Conservation (phyloP, 2,888 invertebrate species). For the Drosophila dives region DNA sequence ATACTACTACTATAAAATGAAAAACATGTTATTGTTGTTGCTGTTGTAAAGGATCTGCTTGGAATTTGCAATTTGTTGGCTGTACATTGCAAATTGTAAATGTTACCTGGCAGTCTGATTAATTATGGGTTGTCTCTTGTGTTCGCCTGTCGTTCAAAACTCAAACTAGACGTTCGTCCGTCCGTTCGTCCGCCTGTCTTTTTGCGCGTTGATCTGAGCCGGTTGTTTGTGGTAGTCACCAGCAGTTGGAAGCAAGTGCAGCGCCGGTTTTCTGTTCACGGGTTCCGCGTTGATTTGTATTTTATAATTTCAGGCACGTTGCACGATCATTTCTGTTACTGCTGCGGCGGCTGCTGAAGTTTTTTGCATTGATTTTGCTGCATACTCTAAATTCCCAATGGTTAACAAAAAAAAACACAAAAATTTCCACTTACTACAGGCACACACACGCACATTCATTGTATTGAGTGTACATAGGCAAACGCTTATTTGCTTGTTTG, state of each 20-base stretch:
- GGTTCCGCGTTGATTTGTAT: slow-evolving; percentile 76
- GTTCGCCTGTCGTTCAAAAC: slow-evolving; percentile 71
- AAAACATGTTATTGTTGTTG: slow-evolving; percentile 29
- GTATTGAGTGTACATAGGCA: slow-evolving; percentile 1
- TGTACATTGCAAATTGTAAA: slow-evolving; percentile 56
- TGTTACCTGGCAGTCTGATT: slow-evolving; percentile 60
- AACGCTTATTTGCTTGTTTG: slow-evolving; percentile 32
- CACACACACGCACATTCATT: neutral
- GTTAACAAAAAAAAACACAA: slow-evolving; percentile 5
- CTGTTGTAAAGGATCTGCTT: slow-evolving; percentile 60
- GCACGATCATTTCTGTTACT: slow-evolving; percentile 60
- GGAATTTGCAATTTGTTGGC: slow-evolving; percentile 53
- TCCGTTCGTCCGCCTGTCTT: neutral
- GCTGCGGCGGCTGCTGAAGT: slow-evolving; percentile 9
- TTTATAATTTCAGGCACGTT: slow-evolving; percentile 77
- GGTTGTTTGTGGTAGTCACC: slow-evolving; percentile 47
- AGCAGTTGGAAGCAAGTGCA: slow-evolving; percentile 56
- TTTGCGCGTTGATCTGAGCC: slow-evolving; percentile 44
- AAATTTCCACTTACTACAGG: slow-evolving; percentile 40
- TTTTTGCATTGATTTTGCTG: slow-evolving; percentile 48
- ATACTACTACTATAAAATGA: neutral
- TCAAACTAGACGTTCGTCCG: slow-evolving; percentile 67
- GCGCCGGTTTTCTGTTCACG: slow-evolving; percentile 42
- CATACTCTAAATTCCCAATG: slow-evolving; percentile 32
- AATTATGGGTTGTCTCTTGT: slow-evolving; percentile 76